Base-by-base conservation (phyloP, 1,140 invertebrate species). In the Heliothis subflexa region DNA sequence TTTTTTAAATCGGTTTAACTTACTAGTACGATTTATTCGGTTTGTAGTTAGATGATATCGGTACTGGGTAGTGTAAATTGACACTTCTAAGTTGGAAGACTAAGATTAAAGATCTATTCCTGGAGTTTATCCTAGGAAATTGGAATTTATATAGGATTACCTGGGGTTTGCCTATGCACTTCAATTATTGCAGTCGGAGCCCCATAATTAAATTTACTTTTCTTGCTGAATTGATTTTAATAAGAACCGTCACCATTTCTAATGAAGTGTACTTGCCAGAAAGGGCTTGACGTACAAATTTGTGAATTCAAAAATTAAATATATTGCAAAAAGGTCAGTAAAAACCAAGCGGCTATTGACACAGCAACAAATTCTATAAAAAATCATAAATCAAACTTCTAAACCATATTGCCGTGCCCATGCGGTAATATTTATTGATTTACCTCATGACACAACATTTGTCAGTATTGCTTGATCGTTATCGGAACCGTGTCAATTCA, bases 401-500 rank as follows among this genome's bases (percentile, higher is more conserved):
- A 64, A 64, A 64, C n/a, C 28, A 47, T 21, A 70, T n/a, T 52
- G n/a, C 3, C 47, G 9, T 28, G 5, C 33, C 14, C 16, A 68
- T 0, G n/a, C 10, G 4, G 18, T 50, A 21, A 5, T 25, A 52
- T 52, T 18, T 70, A 70, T 70, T 21, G 66, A 70, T 70, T 70
- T 21, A 14, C 40, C n/a, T 33, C 45, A 28, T 66, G 11, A 57
- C 40, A 49, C 10, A 61, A 61, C 73, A 75, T 75, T 64, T 62
- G 59, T 52, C 57, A 64, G 25, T 75, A 62, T 75, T 18, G 13
- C 14, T 33, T 14, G 57, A 52, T 75, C 45, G 25, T 75, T 75
- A 64, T 75, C 57, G 45, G n/a, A 28, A 64, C 45, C 25, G 47
- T 75, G 14, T 33, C 73, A 62, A 64, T 75, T 75, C 54, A n/a